Base-by-base conservation (phyloP, 1,140 invertebrate genomes). In the Bombyx mandarina region DNA sequence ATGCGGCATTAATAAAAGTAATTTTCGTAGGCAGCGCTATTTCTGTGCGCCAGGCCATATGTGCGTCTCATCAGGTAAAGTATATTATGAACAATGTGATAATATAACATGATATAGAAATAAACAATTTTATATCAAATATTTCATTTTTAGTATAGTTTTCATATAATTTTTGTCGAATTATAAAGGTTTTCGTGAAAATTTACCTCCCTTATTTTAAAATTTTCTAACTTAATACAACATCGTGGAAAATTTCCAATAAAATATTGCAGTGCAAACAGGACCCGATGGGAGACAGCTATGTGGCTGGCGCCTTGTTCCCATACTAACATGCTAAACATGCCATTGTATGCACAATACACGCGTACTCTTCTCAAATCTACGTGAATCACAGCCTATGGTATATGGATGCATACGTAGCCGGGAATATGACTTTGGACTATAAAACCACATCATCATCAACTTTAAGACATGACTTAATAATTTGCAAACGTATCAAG, bases 301-400 rank as follows among this genome's bases (percentile, higher is more conserved):
- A 35, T 35, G 26, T 35, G 26, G 66, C 64, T 55, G 72, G 70
- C 72, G 71, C 73, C 74, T 58, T 9, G 43, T 58, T 54, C 43
- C 64, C 68, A 67, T 69, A 66, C 63, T 26, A 62, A 63, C 66
- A 67, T 66, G 71, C 63, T 66, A 66, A 68, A 56, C 63, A 60
- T 50, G 53, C 63, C 56, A 73, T 65, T 67, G 66, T 70, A 57
- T 68, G 66, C 62, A 55, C 56, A 67, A 54, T 45, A 56, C 56
- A 60, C 56, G 64, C 63, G 61, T 73, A 58, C 62, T 47, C 62
- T 60, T 5, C 51, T 8, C 8, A 42, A 43, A 42, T 35, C 26
- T 35, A 35, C 26, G 26, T 5, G 26, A 35, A 35, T 35, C 26
- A 35, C 26, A 35, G 1, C 26, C 26, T 35, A 35, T 35, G 26